Base-by-base conservation (phyloP, 2,113 vertebrate species). In the Mus musculus region DNA sequence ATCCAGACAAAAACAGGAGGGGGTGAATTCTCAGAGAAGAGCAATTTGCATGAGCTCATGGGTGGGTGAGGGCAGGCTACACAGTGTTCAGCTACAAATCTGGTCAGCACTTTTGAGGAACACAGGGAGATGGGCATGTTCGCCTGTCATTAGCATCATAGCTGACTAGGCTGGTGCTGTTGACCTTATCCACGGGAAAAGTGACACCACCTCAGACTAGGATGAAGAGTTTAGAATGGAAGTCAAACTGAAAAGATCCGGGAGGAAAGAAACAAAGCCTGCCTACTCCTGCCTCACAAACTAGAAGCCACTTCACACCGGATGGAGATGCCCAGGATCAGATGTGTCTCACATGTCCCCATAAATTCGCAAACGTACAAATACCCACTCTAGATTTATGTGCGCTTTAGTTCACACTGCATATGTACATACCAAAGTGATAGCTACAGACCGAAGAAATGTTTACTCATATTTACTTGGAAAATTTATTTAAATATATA, bases 41-140 rank as follows among this genome's bases (percentile, higher is more conserved):
- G 30, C 67, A 5, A 46, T 0, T 7, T 9, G 1, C 19, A 49
- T 54, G 12, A 42, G 59, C 1, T 20, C 10, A 3, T 1, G 10
- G 33, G 24, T 30, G 30, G 49, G 28, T 28, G 11, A 92, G n/a
- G 20, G 26, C 3, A 56, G 56, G 36, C 10, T 19, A 7, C 7
- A 6, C 1, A 39, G 3, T 46, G 1, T 42, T 39, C 49, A 76
- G 19, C 30, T 1, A 22, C 36, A 69, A 39, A 56, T 30, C 42
- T 9, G 3, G 19, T 6, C 52, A 49, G 11, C 30, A 67, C 20
- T 36, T 11, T 16, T 13, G 39, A 82, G 36, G 39, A 56, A 77
- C 7, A 14, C 1, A 0, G 13, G 33, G 73, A 82, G 78, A 39
- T 2, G 13, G 5, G 19, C 5, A 33, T 10, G 63, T 65, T 26